Percentiles rank a stretch among this genome's conserved stretches.
Evolutionary conservation across 2,888 invertebrate species (phyloP).

Genomic region (Parnassius glacialis): DNA sequence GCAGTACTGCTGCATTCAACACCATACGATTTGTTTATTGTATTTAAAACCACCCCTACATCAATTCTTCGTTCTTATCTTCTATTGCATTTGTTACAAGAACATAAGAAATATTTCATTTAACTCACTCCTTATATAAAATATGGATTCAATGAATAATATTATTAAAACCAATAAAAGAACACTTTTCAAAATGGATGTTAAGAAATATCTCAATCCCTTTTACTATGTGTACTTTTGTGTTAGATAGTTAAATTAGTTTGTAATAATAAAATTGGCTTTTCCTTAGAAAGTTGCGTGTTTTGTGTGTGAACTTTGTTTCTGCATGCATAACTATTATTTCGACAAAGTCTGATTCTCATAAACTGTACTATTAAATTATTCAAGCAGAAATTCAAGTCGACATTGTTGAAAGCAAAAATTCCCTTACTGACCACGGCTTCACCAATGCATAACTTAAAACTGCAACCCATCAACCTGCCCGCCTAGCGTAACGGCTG

Average conservation of each 20-base stretch:
- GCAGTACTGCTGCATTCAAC: not conserved
- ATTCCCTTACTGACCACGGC: not conserved
- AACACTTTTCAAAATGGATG: too few relatives aligned
- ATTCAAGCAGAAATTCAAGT: not conserved
- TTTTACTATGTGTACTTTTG: too few relatives aligned
- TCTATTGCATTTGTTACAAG: slow-evolving; percentile 1
- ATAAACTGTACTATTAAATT: not conserved
- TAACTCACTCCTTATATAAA: not conserved
- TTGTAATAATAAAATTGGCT: too few relatives aligned
- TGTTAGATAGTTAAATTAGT: too few relatives aligned
- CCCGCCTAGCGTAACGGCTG: slow-evolving; percentile 13
- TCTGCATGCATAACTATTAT: too few relatives aligned
- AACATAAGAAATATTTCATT: not conserved
- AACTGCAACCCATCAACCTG: slow-evolving; percentile 15
- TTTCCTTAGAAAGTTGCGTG: too few relatives aligned
- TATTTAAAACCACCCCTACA: not conserved
- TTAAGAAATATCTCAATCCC: too few relatives aligned
- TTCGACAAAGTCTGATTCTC: not conserved
- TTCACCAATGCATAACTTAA: slow-evolving; percentile 23
- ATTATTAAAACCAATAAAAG: too few relatives aligned
- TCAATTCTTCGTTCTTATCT: not conserved
- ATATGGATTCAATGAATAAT: too few relatives aligned
- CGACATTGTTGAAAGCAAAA: slow-evolving; percentile 24
- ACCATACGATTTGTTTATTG: slow-evolving; percentile 1
- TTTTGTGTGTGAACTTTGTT: too few relatives aligned